Evolutionary conservation across 2,888 invertebrate species (phyloP).

Genomic region (Parnassius orleans): DNA sequence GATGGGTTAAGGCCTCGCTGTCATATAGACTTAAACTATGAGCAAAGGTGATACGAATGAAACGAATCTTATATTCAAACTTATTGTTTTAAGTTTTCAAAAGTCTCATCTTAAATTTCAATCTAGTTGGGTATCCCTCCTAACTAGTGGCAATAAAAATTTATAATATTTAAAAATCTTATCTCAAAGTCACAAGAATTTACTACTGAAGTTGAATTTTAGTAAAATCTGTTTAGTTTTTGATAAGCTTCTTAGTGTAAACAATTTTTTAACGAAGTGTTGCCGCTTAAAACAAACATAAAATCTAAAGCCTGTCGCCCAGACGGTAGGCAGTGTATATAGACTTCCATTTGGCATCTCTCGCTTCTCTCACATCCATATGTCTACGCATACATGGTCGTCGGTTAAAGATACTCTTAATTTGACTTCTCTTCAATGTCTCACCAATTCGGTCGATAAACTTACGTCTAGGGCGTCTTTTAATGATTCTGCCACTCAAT

Average conservation of each 20-base stretch:
- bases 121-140: constrained; percentile 41
- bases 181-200: constrained; percentile 51
- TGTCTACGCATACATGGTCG: no score
- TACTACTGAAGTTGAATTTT: constrained; percentile 69
- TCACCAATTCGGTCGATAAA: no score
- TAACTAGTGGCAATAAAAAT: constrained; percentile 39
- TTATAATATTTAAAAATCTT: constrained; percentile 54
- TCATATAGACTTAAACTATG: constrained; percentile 35
- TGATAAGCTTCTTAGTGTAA: constrained; percentile 49
- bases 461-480: no score
- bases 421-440: no score
- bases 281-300: constrained; percentile 19
- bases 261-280: constrained; percentile 25
- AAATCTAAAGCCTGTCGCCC: background rate
- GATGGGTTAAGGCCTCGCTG: constrained; percentile 68
- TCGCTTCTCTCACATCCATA: no score
- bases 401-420: no score
- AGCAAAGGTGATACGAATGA: no score
- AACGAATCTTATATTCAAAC: no score
- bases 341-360: no score
- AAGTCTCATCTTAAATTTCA: background rate
- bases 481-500: no score
- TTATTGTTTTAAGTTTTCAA: no score
- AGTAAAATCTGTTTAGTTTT: constrained; percentile 50
- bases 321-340: background rate